Base-by-base conservation (phyloP, 2,113 vertebrate genomes). In the Merops nubicus region DNA sequence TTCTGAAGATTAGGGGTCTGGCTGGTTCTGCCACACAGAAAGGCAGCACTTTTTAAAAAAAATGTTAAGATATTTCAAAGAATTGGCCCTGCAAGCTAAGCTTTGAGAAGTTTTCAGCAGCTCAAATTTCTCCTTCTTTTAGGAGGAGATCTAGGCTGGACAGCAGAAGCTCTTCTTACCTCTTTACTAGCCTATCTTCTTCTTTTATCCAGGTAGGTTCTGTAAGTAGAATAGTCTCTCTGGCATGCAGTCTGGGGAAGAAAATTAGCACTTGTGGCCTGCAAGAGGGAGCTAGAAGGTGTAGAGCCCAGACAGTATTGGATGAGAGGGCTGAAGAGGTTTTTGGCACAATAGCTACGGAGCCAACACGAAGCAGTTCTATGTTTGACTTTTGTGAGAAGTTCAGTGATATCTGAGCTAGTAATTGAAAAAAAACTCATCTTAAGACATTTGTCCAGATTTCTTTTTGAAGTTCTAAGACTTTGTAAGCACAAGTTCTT, bases 1-100 rank as follows among this genome's bases (percentile, higher is more conserved):
- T 68, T 53, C 51, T 38, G n/a, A 45, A 64, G 74, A 21, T 23
- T 40, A 0, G 0, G 8, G 23, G 53, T 36, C 36, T 63, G 2
- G 6, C 28, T 82, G 19, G 60, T 86, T 78, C 36, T 89, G 75
- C 42, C 25, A 48, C 6, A 2, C n/a, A 31, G 23, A 48, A 79
- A 79, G 47, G 42, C 51, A 67, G 13, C n/a, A 18, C n/a, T n/a
- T 31, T 80, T 75, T 54, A 8, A 31, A 47, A 36, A 34, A 77
- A 60, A 62, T n/a, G 36, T 3, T 50, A 2, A 6, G 50, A 38
- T 42, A 15, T 64, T 88, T 77, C 75, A 40, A 65, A 83, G n/a
- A 84, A 8, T 9, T 63, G 8, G 4, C 19, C 20, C 20, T 14
- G 10, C 54, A 70, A 74, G 5, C 18, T 60, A 50, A 57, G 31